Base-by-base conservation (phyloP, 2,113 vertebrate genomes). In the Peromyscus maniculatus region DNA sequence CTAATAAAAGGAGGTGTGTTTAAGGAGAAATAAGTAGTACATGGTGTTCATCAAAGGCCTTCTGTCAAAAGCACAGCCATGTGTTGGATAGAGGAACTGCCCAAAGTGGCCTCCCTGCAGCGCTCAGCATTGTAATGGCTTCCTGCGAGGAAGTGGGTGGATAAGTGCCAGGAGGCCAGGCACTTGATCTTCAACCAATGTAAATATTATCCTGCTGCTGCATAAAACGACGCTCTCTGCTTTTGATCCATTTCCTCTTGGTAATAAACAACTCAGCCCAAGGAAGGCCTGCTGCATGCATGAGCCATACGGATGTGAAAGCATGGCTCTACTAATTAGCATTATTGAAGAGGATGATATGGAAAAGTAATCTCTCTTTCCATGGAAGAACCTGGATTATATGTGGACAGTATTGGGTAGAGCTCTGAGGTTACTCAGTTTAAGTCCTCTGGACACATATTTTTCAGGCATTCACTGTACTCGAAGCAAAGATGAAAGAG, bases 211-310 rank as follows among this genome's bases (percentile, higher is more conserved):
- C 84, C 10, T 43, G 7, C 39, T 2, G 0, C 52, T 52, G 57
- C 62, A 39, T 52, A 75, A 74, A 92, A 82, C 80, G 31, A 89
- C 62, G 36, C 16, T 72, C 46, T 71, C 36, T 75, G 67, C 66
- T 87, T 92, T 66, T 92, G 77, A 91, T 94, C 16, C n/a, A 33
- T 49, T 82, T 90, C 78, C 69, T 93, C 55, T 92, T 17, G 21
- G 71, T 46, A 88, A 89, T 59, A 69, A 96, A 31, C 75, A 83
- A 33, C 24, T 80, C 67, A 74, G 57, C 69, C 46, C 0, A 4
- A 83, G 24, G 33, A 4, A 83, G 24, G 33, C 39, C 71, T n/a
- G 39, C 46, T 26, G 0, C 21, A 5, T 3, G 7, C 36, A 46
- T 0, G 1, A 89, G 17, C 52, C 64, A 21, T 33, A 64, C 10